Evolutionary conservation across 2,888 invertebrate species (phyloP).

Genomic region (Agrochola lota): DNA sequence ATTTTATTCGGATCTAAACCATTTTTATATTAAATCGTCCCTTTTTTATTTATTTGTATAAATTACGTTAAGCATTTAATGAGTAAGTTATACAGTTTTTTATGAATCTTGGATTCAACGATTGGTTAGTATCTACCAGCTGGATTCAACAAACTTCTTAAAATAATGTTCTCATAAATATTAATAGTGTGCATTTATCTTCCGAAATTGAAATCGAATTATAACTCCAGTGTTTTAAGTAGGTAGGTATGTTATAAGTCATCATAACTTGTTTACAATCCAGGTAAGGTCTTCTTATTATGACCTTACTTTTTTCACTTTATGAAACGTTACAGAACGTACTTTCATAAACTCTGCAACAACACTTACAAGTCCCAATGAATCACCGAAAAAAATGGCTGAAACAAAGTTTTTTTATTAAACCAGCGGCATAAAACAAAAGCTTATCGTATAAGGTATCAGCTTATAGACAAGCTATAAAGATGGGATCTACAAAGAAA

Average conservation of each 20-base stretch:
- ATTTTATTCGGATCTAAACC: constrained; percentile 74
- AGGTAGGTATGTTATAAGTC: neutral
- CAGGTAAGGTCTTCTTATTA: too few relatives aligned
- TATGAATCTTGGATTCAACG: constrained; percentile 25
- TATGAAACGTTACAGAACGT: neutral
- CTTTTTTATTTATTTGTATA: constrained; percentile 70
- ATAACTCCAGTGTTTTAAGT: constrained; percentile 7
- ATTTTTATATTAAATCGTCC: constrained; percentile 67
- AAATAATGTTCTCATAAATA: constrained; percentile 53
- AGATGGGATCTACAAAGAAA: constrained; percentile 87
- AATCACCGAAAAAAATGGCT: neutral
- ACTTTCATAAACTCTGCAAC: neutral
- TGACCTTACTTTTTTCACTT: neutral
- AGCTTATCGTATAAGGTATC: constrained; percentile 64
- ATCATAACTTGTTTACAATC: neutral
- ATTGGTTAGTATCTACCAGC: constrained; percentile 30
- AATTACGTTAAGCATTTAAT: constrained; percentile 63
- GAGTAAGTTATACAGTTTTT: constrained; percentile 62
- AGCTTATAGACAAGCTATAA: constrained; percentile 79
- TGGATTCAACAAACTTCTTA: constrained; percentile 33
- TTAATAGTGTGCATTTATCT: constrained; percentile 45
- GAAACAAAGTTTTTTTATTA: constrained; percentile 34
- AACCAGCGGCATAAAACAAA: constrained; percentile 66
- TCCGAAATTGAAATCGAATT: constrained; percentile 43
- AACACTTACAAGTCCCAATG: neutral